Conservation (phyloP, 2,888 invertebrate genomes). For the Laothoe populi region DNA sequence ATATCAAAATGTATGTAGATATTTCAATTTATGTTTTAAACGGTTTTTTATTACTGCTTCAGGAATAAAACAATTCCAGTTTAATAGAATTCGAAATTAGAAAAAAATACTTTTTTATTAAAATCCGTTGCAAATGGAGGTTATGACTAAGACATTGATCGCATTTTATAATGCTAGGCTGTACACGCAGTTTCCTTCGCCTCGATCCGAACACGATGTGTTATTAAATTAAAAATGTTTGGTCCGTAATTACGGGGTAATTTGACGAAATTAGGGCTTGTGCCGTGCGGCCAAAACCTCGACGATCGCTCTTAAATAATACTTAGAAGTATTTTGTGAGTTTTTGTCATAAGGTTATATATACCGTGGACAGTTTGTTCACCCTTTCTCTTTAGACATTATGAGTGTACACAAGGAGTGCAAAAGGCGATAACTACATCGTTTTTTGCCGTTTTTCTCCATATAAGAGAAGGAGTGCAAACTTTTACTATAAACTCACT, state of each 20-base stretch:
- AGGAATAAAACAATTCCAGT: too few relatives aligned
- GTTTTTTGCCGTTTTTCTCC: too few relatives aligned
- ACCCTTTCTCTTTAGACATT: constrained; percentile 1
- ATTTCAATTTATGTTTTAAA: not conserved
- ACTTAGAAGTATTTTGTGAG: constrained; percentile 17
- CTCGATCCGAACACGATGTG: not conserved
- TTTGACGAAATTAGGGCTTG: constrained; percentile 22
- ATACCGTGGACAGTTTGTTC: not conserved
- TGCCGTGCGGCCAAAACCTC: not conserved
- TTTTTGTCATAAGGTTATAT: constrained; percentile 16
- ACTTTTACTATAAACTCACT: too few relatives aligned
- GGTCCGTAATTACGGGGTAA: constrained; percentile 20
- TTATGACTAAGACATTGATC: too few relatives aligned
- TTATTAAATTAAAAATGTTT: constrained; percentile 23
- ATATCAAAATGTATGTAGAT: not conserved
- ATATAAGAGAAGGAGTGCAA: too few relatives aligned
- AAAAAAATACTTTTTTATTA: too few relatives aligned
- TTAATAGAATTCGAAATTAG: too few relatives aligned
- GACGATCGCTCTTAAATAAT: constrained; percentile 8
- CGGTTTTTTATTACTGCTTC: not conserved
- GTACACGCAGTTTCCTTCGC: not conserved
- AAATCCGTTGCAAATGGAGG: too few relatives aligned
- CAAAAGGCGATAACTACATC: too few relatives aligned
- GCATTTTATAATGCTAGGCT: too few relatives aligned
- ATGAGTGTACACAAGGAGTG: too few relatives aligned